Base-by-base conservation (phyloP, 2,113 vertebrate species). In the Eonycteris spelaea region DNA sequence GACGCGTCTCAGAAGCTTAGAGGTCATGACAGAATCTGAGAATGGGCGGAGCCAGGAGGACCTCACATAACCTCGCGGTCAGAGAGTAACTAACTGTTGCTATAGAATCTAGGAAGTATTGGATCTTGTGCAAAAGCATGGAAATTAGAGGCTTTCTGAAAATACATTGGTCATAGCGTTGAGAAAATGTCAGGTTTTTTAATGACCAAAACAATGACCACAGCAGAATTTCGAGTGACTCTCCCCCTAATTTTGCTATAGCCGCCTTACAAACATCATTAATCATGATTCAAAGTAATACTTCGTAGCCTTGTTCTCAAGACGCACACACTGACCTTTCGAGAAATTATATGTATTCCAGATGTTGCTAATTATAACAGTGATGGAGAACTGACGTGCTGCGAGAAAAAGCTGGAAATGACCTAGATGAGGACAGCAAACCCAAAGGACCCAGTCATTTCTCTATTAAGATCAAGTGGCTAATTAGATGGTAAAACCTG, bases 331-430 rank as follows among this genome's bases (percentile, higher is more conserved):
- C 65, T 43, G 45, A 75, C 65, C 70, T 95, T 95, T 75, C n/a
- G 93, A 90, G 94, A 74, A 84, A 57, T 57, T 24, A 18, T 67
- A 55, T 53, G 68, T 95, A 77, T 77, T 91, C 83, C 94, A 96
- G 74, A 94, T 92, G 90, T 85, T 59, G n/a, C 33, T 35, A 24
- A 45, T 57, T 77, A 35, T 51, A 68, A 38, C 86, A 24, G 59
- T 74, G 55, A 10, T 75, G 21, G 24, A 43, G 78, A 92, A 55
- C 30, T 51, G 57, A 95, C 48, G 55, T 43, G 86, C 71, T 65
- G n/a, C 67, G 93, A 95, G 94, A 79, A 96, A 85, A 89, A 79
- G 59, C 73, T 95, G n/a, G 55, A 73, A 84, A 83, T 63, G 92
- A 87, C 90, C 92, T 85, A 80, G 75, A 90, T 94, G 82, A 86